These are phyloP conservation scores for Cryptocheilus praepositus DNA, from an alignment of 2,888 invertebrate species.

Conservation along the genomic window DNA sequence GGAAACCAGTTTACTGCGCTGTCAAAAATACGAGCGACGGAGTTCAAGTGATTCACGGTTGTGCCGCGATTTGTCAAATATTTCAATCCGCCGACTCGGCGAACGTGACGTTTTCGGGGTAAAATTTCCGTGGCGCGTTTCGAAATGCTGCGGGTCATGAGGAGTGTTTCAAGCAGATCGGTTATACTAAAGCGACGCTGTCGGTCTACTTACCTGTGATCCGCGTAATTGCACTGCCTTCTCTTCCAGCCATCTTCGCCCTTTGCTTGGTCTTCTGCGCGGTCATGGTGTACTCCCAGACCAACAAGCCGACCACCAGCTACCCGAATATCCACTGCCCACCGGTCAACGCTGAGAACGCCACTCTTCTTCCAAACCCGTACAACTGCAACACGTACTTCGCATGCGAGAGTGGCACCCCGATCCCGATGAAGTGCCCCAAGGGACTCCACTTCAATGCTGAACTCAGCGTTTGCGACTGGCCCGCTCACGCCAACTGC, in stretches of 20 bases:
- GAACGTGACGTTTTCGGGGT: too few species aligned
- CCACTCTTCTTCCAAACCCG: slow-evolving; percentile 55
- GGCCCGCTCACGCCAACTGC: slow-evolving; percentile 56
- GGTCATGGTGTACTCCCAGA: slow-evolving; percentile 21
- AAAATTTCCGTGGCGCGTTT: too few species aligned
- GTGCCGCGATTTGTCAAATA: too few species aligned
- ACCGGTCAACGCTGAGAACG: slow-evolving; percentile 35
- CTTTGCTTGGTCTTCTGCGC: slow-evolving; percentile 38
- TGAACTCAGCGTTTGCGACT: slow-evolving; percentile 57
- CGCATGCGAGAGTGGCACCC: slow-evolving; percentile 48
- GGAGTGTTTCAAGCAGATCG: too few species aligned
- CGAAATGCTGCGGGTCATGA: too few species aligned
- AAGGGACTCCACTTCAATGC: slow-evolving; percentile 58
- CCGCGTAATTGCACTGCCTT: background rate
- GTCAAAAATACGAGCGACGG: background rate
- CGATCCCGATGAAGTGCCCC: slow-evolving; percentile 57
- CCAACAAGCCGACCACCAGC: slow-evolving; percentile 5
- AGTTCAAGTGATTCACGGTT: background rate
- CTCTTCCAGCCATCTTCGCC: slow-evolving; percentile 32
- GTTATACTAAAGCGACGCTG: too few species aligned
- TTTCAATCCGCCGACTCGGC: too few species aligned
- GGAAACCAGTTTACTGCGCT: background rate
- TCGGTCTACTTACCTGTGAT: background rate
- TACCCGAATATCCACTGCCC: slow-evolving; percentile 37
- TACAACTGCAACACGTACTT: slow-evolving; percentile 56